Evolutionary conservation across 2,888 invertebrate genomes (phyloP), one percentile per base, ranked within the genome.

Genomic region (Hyposoter dolosus): DNA sequence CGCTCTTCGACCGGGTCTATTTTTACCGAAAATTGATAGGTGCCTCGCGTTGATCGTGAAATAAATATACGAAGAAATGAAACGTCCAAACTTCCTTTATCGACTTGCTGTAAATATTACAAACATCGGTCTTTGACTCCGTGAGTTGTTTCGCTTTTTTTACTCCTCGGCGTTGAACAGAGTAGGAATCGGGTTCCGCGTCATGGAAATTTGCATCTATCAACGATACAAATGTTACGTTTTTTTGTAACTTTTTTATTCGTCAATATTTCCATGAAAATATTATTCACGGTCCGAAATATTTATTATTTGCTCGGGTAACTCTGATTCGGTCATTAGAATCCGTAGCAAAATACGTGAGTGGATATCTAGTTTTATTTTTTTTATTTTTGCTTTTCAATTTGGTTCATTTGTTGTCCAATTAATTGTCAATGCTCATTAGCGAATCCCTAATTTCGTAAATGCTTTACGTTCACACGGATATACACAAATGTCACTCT

Each of bases 1-100:
- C n/a, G 53, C 53, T 53, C 32, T 35, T 40, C 5, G 7, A 47
- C 47, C 43, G 43, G 17, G 17, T 47, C 68, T 82, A 75, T 82
- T 82, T 82, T 78, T 75, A 79, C 45, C n/a, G 12, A 43, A 78
- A 82, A 63, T 45, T 79, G 45, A 45, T 65, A 32, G 81, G 23
- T 72, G n/a, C 69, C 65, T 60, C 32, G 35, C 53, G 23, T 35
- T 28, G 19, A 32, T 56, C 19, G 56, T 4, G 23, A 17, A 43
- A 74, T 45, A 43, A 47, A 60, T 23, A 75, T 71, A 23, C 23
- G 12, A 35, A 71, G 50, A 35, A 53, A 43, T 60, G 32, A 80
- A 75, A 72, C 75, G 72, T 74, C 77, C 47, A 69, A 82, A 50
- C n/a, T 23, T 85, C 45, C 79, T 79, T 85, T 43, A 75, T 78